Percentiles rank a stretch among this genome's conserved stretches.
phyloP scores from a whole-genome alignment of 2,888 invertebrate genomes.

The Netelia virgata region DNA sequence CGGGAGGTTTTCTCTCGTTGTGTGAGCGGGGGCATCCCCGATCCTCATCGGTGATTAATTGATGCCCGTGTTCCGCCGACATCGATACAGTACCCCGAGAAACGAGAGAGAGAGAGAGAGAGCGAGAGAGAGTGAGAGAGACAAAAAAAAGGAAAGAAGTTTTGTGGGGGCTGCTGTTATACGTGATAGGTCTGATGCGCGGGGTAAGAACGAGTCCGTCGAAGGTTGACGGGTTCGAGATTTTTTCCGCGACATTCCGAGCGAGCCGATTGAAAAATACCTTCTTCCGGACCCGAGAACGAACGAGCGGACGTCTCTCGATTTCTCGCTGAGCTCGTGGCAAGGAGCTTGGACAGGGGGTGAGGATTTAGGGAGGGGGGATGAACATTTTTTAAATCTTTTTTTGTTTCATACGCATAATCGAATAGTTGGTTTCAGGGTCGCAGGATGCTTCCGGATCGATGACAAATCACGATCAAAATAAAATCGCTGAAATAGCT shows the following conservation, averaged over 20 bases:
- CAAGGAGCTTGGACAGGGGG: background rate
- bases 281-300: conserved; percentile 68
- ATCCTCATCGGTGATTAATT: conserved; percentile 82
- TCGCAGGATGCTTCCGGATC: conserved; percentile 46
- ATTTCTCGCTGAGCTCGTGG: conserved; percentile 23
- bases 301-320: conserved; percentile 54
- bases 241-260: conserved; percentile 73
- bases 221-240: conserved; percentile 71
- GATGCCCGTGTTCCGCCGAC: conserved; percentile 75
- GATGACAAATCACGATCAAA: conserved; percentile 43
- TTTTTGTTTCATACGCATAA: background rate
- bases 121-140: conserved; percentile 30
- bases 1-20: conserved; percentile 60
- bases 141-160: conserved; percentile 7
- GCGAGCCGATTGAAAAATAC: conserved; percentile 71
- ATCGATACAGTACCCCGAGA: conserved; percentile 68
- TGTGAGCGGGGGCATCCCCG: conserved; percentile 77
- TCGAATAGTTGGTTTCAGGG: conserved; percentile 5
- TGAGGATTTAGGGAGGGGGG: background rate
- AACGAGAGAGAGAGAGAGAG: conserved; percentile 32
- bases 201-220: conserved; percentile 69
- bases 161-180: conserved; percentile 59
- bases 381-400: background rate
- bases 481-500: conserved; percentile 46
- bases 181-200: conserved; percentile 47